Percentiles rank a stretch among this genome's conserved stretches.
Evolutionary conservation across 2,797 vertebrate genomes (phyloP).

Genomic region (Dryobates pubescens): DNA sequence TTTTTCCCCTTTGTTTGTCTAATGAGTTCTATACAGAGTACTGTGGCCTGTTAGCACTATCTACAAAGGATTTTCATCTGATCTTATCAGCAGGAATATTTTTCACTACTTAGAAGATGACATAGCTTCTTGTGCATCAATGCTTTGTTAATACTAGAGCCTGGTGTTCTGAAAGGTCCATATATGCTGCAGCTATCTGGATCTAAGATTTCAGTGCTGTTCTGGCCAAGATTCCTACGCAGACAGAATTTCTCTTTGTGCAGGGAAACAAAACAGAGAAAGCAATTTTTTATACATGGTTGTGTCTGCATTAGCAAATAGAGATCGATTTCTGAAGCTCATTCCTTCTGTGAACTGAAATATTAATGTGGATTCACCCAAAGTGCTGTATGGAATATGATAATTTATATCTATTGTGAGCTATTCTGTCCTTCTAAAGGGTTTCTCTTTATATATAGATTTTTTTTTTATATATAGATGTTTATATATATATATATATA

Average conservation of each 20-base stretch:
- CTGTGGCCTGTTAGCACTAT: background rate
- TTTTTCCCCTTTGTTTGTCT: constrained; percentile 10
- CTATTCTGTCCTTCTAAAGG: background rate
- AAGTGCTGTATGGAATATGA: background rate
- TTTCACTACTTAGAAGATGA: background rate
- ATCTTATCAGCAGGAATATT: background rate
- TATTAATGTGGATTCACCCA: background rate
- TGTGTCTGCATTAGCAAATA: background rate
- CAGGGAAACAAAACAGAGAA: background rate
- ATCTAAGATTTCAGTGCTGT: background rate
- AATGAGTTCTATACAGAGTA: background rate
- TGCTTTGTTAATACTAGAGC: background rate
- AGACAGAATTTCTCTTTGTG: background rate
- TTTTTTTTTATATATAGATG: background rate
- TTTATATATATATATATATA: no score
- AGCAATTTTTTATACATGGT: background rate
- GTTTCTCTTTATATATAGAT: background rate
- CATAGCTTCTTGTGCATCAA: background rate
- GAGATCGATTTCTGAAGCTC: background rate
- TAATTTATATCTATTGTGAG: background rate
- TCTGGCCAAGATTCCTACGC: background rate
- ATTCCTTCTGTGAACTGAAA: background rate
- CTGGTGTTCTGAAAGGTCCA: background rate
- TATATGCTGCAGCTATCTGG: background rate
- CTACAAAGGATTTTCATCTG: constrained; percentile 1